Conservation (phyloP, 2,888 invertebrate genomes). For the Pantelozetes paolii region DNA sequence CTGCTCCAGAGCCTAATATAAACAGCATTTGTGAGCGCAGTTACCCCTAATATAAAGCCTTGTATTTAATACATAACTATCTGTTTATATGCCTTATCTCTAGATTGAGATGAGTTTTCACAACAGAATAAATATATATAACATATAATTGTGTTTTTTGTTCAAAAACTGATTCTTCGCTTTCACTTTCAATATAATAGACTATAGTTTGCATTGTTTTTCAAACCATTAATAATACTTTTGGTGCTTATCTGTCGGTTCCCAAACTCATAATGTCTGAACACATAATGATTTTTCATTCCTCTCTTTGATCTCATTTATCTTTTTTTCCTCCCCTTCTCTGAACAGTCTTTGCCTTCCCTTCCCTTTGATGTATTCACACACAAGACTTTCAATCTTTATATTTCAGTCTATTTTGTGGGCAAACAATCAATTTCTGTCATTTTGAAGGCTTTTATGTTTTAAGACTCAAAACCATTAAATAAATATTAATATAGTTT, state of each 20-base stretch:
- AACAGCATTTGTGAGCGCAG: not conserved
- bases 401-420: not conserved
- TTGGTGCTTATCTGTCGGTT: not conserved
- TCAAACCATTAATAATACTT: not conserved
- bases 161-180: not conserved
- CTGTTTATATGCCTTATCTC: not conserved
- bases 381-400: not conserved
- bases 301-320: not conserved
- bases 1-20: not conserved
- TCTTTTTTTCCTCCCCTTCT: not conserved
- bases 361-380: too few relatives aligned
- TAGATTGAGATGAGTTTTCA: not conserved
- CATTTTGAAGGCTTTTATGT: too few relatives aligned
- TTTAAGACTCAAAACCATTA: too few relatives aligned
- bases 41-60: not conserved
- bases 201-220: slow-evolving; percentile 1
- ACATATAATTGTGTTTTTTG: not conserved
- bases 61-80: not conserved
- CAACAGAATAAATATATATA: not conserved
- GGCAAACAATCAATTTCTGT: too few relatives aligned
- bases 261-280: not conserved
- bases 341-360: too few relatives aligned
- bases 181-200: not conserved
- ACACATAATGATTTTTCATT: not conserved
- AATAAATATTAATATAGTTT: too few relatives aligned